Evolutionary conservation across 2,797 vertebrate genomes (phyloP).

Genomic region (Catostomus latipinnis): DNA sequence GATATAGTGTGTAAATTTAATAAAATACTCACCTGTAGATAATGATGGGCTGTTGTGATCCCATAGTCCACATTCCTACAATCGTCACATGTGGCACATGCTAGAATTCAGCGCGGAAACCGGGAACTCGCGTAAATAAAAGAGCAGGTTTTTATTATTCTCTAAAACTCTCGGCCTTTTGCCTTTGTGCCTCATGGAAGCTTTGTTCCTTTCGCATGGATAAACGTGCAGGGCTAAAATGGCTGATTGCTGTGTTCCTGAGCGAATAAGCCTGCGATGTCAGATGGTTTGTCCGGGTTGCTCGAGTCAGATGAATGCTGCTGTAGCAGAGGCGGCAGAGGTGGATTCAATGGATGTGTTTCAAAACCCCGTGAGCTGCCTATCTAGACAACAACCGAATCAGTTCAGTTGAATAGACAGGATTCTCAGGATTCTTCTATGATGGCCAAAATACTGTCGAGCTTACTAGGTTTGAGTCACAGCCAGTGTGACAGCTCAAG

Average conservation of each 20-base stretch:
- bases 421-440: neutral
- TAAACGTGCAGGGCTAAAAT: constrained; percentile 59
- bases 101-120: constrained; percentile 56
- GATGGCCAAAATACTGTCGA: neutral
- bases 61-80: constrained; percentile 57
- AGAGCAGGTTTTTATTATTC: constrained; percentile 38
- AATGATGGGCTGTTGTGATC: constrained; percentile 51
- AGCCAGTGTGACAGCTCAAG: neutral
- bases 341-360: constrained; percentile 45
- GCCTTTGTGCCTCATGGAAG: constrained; percentile 52
- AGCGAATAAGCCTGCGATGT: constrained; percentile 52
- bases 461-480: neutral
- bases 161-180: constrained; percentile 49
- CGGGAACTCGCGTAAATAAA: constrained; percentile 50
- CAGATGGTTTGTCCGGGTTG: constrained; percentile 43
- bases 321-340: constrained; percentile 35
- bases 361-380: constrained; percentile 5
- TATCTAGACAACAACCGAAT: constrained; percentile 15
- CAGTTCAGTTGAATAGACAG: neutral
- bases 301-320: constrained; percentile 50
- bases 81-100: constrained; percentile 63
- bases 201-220: constrained; percentile 45
- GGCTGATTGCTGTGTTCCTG: constrained; percentile 61
- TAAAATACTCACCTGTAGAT: constrained; percentile 56
- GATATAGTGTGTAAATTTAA: neutral